Evolutionary conservation across 2,888 invertebrate genomes (phyloP).

Genomic region (Drosophila mayaguana): DNA sequence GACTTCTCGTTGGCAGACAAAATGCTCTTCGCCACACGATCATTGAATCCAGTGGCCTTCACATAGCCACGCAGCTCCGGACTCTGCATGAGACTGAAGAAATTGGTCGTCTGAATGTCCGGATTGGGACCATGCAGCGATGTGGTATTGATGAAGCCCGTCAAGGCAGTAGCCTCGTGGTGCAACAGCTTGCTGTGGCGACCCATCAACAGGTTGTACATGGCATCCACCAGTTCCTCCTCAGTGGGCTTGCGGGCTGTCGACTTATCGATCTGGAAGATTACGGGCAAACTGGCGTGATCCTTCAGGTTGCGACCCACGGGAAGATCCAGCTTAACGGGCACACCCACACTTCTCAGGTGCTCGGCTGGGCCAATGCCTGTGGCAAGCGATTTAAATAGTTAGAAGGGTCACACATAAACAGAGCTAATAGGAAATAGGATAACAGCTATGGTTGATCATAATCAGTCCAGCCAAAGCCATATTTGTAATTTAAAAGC

Average conservation of each 20-base stretch:
- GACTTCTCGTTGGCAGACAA: constrained; percentile 80
- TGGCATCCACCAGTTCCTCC: constrained; percentile 84
- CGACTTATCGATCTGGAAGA: constrained; percentile 85
- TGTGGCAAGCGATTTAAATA: constrained; percentile 11
- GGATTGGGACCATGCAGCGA: constrained; percentile 86
- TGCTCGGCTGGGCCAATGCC: constrained; percentile 83
- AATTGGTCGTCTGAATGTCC: constrained; percentile 87
- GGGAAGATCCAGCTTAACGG: constrained; percentile 77
- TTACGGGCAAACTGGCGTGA: constrained; percentile 88
- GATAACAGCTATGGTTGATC: neutral
- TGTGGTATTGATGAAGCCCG: constrained; percentile 87
- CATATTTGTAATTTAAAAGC: neutral
- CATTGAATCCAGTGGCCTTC: constrained; percentile 80
- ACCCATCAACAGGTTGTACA: constrained; percentile 86
- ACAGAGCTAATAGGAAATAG: no score
- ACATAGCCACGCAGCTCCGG: constrained; percentile 82
- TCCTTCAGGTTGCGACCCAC: constrained; percentile 93
- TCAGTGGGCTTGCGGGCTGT: constrained; percentile 82
- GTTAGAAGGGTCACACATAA: neutral
- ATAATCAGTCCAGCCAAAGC: neutral
- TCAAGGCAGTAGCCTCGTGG: constrained; percentile 85
- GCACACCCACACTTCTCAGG: constrained; percentile 73
- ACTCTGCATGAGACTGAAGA: constrained; percentile 85
- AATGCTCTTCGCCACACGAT: constrained; percentile 81
- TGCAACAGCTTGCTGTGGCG: constrained; percentile 86